Conservation (phyloP, 2,113 vertebrate species). For the Protobothrops flavoviridis region DNA sequence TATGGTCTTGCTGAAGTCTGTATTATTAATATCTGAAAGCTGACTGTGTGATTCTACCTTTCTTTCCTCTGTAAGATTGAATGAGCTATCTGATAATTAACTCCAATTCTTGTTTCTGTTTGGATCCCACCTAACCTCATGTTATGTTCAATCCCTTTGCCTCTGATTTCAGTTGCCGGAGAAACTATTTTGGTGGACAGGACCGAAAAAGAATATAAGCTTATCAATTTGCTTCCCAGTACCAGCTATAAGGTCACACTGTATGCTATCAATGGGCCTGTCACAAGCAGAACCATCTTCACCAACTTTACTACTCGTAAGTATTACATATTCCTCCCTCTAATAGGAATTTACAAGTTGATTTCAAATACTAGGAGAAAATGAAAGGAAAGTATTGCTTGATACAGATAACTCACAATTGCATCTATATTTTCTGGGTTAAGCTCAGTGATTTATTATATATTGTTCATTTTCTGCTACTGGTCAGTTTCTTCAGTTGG, state of each 20-base stretch:
- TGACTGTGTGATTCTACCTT: not conserved
- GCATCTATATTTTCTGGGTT: not conserved
- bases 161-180: slow-evolving; percentile 76
- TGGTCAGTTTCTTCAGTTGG: not conserved
- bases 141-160: not conserved
- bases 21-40: not conserved
- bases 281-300: slow-evolving; percentile 85
- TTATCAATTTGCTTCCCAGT: slow-evolving; percentile 84
- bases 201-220: slow-evolving; percentile 82
- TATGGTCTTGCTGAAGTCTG: not conserved
- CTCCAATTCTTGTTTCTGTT: not conserved
- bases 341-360: not conserved
- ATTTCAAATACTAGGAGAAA: not conserved
- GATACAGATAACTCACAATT: not conserved
- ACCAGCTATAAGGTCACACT: slow-evolving; percentile 87
- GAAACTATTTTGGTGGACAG: slow-evolving; percentile 93
- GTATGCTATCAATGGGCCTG: slow-evolving; percentile 86
- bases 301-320: slow-evolving; percentile 91
- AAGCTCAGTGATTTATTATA: not conserved
- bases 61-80: not conserved
- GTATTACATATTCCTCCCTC: slow-evolving; percentile 51
- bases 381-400: not conserved
- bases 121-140: not conserved
- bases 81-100: not conserved
- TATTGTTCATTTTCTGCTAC: slow-evolving; percentile 8